Conservation (phyloP, 2,113 vertebrate species). For the Corythaixoides concolor region DNA sequence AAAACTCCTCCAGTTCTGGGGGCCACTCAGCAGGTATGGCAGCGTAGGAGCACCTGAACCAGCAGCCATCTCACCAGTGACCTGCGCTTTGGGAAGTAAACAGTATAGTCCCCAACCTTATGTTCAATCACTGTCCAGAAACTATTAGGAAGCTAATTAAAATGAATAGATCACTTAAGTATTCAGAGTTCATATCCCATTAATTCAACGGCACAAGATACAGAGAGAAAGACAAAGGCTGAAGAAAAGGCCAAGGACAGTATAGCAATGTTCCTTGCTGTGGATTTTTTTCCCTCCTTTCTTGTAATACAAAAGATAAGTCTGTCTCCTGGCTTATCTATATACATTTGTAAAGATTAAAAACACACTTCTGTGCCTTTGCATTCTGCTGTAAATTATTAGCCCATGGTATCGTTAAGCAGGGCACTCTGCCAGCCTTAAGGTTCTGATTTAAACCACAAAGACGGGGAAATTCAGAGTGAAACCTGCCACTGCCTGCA, state of each 20-base stretch:
- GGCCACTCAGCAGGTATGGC: background rate
- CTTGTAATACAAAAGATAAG: conserved; percentile 50
- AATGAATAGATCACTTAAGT: conserved; percentile 53
- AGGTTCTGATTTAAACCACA: background rate
- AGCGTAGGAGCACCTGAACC: background rate
- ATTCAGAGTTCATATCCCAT: conserved; percentile 61
- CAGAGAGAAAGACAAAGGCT: conserved; percentile 41
- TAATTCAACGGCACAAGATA: conserved; percentile 29
- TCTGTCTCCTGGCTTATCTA: conserved; percentile 52
- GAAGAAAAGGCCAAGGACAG: conserved; percentile 54
- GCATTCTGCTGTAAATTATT: conserved; percentile 40
- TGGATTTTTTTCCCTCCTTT: background rate
- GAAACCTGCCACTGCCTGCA: background rate
- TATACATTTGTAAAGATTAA: conserved; percentile 62
- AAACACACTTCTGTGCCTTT: background rate
- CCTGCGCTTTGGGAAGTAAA: background rate
- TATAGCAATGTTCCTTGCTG: background rate
- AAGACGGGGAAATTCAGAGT: background rate
- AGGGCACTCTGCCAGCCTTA: background rate
- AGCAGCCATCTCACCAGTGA: background rate
- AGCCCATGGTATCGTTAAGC: background rate
- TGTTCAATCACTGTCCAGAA: conserved; percentile 45
- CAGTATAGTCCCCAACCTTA: background rate
- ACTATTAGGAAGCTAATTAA: conserved; percentile 65
- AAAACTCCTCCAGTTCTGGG: background rate